Percentiles rank a stretch among this genome's conserved stretches.
Evolutionary conservation across 2,797 vertebrate genomes (phyloP).

Genomic region (Eulemur mongoz): DNA sequence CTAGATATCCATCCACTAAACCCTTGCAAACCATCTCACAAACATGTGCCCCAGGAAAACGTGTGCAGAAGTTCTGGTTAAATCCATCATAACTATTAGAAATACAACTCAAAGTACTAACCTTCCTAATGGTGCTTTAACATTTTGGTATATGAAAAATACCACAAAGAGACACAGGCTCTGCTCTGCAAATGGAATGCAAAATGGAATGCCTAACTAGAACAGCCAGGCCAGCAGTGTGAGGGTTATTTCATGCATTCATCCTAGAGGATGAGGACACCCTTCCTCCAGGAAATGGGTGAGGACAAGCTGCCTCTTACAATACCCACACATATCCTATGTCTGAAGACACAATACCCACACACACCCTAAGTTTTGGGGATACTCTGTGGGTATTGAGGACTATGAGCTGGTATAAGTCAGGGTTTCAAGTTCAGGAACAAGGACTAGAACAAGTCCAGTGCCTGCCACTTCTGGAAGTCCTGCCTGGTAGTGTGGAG

Average conservation of each 20-base stretch:
- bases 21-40: slow-evolving; percentile 1
- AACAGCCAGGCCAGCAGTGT: not conserved
- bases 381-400: not conserved
- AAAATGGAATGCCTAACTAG: not conserved
- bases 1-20: slow-evolving; percentile 8
- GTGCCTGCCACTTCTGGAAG: not conserved
- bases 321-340: not conserved
- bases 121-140: not conserved
- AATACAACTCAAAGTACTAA: not conserved
- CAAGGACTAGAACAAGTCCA: not conserved
- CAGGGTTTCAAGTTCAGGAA: not conserved
- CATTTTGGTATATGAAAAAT: not conserved
- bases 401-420: not conserved
- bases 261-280: not conserved
- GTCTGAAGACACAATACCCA: not conserved
- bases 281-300: not conserved
- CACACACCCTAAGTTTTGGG: no score
- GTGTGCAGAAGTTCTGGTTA: not conserved
- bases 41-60: not conserved
- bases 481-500: not conserved
- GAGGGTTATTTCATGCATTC: not conserved
- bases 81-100: not conserved
- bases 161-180: not conserved
- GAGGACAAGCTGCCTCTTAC: not conserved
- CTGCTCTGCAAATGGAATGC: not conserved